A percentile compares a stretch with the other conserved stretches of the same genome.
Conservation (phyloP, 2,888 invertebrate species). For the Chloroclysta siterata region DNA sequence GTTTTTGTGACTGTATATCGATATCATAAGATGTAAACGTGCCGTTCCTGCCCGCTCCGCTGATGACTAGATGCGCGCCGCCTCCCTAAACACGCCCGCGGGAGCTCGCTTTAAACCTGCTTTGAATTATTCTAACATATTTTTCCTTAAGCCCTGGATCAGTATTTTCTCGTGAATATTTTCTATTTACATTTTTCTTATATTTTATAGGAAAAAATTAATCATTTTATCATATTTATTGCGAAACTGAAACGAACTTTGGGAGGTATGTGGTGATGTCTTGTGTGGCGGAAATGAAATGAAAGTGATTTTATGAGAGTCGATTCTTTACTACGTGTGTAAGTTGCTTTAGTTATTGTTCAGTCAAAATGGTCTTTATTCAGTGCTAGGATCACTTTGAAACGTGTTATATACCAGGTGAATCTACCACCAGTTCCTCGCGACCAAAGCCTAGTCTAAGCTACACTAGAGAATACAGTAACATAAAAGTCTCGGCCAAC, state of each 20-base stretch:
- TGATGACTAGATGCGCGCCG: neutral
- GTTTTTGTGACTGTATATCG: no score
- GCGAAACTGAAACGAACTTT: neutral
- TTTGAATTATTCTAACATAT: slow-evolving; percentile 46
- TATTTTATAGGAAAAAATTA: slow-evolving; percentile 2
- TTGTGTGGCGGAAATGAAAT: neutral
- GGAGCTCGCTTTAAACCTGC: slow-evolving; percentile 33
- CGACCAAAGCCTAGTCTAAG: no score
- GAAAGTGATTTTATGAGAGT: neutral
- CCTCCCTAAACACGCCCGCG: slow-evolving; percentile 34
- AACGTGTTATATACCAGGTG: no score
- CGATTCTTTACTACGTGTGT: neutral
- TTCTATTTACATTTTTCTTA: slow-evolving; percentile 20
- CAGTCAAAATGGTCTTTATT: no score
- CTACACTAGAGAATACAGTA: no score
- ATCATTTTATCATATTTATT: neutral
- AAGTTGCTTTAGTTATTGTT: neutral
- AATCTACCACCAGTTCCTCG: no score
- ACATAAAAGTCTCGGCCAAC: no score
- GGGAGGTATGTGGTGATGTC: no score
- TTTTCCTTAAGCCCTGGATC: slow-evolving; percentile 50
- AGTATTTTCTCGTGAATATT: slow-evolving; percentile 32
- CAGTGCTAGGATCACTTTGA: no score
- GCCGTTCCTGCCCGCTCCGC: slow-evolving; percentile 1
- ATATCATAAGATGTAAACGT: no score